Percentiles rank a stretch among this genome's conserved stretches.
These are phyloP conservation scores for Stenichneumon culpator DNA, from an alignment of 2,888 invertebrate species.

Conservation along the genomic window DNA sequence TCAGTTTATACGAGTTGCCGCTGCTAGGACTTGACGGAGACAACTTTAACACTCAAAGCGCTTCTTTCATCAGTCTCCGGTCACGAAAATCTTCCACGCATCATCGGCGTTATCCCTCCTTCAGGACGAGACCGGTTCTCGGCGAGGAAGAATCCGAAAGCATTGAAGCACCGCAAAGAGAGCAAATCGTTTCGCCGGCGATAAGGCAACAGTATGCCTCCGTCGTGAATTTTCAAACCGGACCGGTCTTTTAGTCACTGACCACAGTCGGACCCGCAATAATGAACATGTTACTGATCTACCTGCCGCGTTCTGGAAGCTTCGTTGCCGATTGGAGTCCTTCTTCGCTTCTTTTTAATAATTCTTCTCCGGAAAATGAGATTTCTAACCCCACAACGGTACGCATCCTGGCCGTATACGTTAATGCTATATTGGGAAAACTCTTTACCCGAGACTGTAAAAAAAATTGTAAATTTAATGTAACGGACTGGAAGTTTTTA, in stretches of 20 bases:
- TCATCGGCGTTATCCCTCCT: background rate
- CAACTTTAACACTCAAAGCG: slow-evolving; percentile 5
- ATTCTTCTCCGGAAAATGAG: background rate
- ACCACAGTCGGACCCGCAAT: slow-evolving; percentile 27
- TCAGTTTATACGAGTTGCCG: background rate
- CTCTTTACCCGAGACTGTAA: background rate
- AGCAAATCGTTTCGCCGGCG: slow-evolving; percentile 2
- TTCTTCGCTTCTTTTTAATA: background rate
- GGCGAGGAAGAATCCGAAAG: background rate
- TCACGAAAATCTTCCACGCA: slow-evolving; percentile 54
- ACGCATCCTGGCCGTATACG: no score
- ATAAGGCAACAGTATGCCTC: background rate
- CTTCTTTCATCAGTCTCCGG: background rate
- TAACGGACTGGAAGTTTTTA: no score
- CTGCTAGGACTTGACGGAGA: background rate
- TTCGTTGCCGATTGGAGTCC: background rate
- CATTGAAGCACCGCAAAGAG: slow-evolving; percentile 19
- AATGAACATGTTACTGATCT: background rate
- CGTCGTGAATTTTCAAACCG: slow-evolving; percentile 43
- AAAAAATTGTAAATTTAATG: no score
- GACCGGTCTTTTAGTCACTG: slow-evolving; percentile 51
- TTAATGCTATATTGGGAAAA: no score
- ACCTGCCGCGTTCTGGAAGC: background rate
- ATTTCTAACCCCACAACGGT: no score
- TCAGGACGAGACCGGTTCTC: slow-evolving; percentile 48